Evolutionary conservation across 2,113 vertebrate genomes (phyloP).

Genomic region (Tauraco erythrolophus): DNA sequence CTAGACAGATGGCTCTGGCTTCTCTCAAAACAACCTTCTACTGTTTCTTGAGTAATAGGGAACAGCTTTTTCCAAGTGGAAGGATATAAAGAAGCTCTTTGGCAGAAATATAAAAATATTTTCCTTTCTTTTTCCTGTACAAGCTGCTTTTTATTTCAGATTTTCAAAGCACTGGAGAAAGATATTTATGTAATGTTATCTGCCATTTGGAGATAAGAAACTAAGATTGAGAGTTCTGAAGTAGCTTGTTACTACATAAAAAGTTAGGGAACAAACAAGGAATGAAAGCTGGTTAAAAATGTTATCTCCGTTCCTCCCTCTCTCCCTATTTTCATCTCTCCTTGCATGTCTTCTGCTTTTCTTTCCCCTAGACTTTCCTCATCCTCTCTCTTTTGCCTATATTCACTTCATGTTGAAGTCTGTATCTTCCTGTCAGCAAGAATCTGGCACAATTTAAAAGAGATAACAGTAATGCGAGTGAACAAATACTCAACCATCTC

Average conservation of each 20-base stretch:
- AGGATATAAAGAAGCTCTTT: neutral
- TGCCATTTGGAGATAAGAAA: neutral
- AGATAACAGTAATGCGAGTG: neutral
- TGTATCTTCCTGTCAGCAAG: neutral
- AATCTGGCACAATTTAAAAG: neutral
- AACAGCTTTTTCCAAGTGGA: neutral
- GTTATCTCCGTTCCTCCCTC: neutral
- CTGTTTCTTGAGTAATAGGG: neutral
- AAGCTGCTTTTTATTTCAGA: neutral
- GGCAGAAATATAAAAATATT: neutral
- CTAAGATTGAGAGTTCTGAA: neutral
- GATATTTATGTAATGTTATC: neutral
- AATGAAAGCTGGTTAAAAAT: neutral
- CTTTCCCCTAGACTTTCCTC: neutral
- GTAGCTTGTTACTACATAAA: neutral
- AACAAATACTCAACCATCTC: slow-evolving; percentile 5
- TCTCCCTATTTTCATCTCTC: neutral
- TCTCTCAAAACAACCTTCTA: neutral
- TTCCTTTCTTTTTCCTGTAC: neutral
- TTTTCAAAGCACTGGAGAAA: neutral
- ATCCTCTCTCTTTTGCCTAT: neutral
- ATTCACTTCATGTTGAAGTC: neutral
- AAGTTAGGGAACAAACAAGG: neutral
- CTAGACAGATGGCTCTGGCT: neutral
- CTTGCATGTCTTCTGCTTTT: neutral